These are phyloP conservation scores for Stegophylla sp. DNA, from an alignment of 2,888 invertebrate species.

Conservation along the genomic window DNA sequence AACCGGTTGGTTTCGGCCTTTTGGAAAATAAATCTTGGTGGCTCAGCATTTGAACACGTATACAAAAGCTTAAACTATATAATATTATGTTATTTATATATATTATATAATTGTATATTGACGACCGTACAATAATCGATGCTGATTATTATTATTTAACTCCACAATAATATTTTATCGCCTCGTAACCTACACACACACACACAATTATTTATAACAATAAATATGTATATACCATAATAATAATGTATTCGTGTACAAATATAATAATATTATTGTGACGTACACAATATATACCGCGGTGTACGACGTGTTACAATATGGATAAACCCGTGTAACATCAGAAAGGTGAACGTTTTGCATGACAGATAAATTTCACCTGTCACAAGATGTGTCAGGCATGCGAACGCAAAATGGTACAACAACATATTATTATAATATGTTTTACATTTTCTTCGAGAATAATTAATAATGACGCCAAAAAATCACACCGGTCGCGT, in stretches of 20 bases:
- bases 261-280: neutral
- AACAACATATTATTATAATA: too few species aligned
- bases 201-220: neutral
- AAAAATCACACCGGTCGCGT: conserved; percentile 57
- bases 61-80: neutral
- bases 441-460: conserved; percentile 32
- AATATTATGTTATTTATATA: too few species aligned
- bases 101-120: too few species aligned
- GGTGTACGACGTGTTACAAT: conserved; percentile 22
- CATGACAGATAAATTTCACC: conserved; percentile 50
- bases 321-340: conserved; percentile 53
- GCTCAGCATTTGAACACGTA: conserved; percentile 1
- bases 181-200: conserved; percentile 11
- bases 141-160: conserved; percentile 18
- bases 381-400: conserved; percentile 55
- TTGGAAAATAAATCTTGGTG: neutral
- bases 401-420: conserved; percentile 48
- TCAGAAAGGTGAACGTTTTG: conserved; percentile 54
- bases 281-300: neutral
- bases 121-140: neutral
- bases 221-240: too few species aligned
- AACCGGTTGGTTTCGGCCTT: conserved; percentile 13
- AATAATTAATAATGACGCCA: conserved; percentile 52
- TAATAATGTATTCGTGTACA: too few species aligned
- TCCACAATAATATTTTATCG: neutral